Conservation (phyloP, 2,113 vertebrate genomes). For the Rhizomys pruinosus region DNA sequence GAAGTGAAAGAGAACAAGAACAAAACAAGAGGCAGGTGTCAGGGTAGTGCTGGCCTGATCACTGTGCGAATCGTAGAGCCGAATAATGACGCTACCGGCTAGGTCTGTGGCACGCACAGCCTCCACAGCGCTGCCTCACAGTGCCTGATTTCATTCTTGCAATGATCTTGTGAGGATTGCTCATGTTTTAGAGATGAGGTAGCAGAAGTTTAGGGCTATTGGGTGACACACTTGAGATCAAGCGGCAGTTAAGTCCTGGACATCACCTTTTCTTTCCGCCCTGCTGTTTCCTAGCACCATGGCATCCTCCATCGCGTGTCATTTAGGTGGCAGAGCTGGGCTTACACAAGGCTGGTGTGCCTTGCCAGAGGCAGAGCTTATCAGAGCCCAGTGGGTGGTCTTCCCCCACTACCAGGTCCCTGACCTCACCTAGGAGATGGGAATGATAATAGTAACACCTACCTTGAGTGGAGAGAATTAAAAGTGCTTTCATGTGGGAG, state of each 20-base stretch:
- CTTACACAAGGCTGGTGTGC: background rate
- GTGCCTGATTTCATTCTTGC: background rate
- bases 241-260: background rate
- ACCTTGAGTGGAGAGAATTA: background rate
- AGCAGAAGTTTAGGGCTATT: background rate
- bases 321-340: background rate
- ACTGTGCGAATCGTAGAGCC: background rate
- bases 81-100: background rate
- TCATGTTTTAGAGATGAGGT: background rate
- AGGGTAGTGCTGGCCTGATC: background rate
- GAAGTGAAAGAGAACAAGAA: background rate
- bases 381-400: background rate
- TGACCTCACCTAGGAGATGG: background rate
- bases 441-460: background rate
- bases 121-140: accelerated
- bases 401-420: background rate
- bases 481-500: background rate
- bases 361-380: background rate
- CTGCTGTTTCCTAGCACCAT: background rate
- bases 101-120: background rate
- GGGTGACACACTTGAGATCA: background rate
- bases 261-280: background rate
- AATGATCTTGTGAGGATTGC: background rate
- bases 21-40: background rate
- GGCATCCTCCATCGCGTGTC: too few species aligned